phyloP scores from a whole-genome alignment of 2,113 vertebrate genomes.

The Lonchura striata region DNA sequence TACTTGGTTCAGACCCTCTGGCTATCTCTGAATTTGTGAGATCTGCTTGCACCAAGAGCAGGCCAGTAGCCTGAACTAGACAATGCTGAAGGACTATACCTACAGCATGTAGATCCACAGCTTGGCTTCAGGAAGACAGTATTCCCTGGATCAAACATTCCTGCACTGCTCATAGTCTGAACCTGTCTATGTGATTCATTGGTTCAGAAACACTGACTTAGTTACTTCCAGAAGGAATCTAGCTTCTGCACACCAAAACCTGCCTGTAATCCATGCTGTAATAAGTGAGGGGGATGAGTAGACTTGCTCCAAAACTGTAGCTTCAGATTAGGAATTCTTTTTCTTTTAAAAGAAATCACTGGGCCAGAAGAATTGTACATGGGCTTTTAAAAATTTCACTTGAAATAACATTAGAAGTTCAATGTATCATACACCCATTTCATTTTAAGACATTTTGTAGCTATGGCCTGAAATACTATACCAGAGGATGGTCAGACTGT shows the following conservation, averaged over 20 bases:
- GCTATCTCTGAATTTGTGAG: neutral
- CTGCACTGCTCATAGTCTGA: neutral
- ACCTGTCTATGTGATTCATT: neutral
- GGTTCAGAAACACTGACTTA: neutral
- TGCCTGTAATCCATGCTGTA: neutral
- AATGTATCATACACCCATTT: neutral
- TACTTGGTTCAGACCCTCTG: fast-evolving
- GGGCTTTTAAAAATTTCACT: neutral
- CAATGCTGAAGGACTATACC: neutral
- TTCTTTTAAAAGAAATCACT: neutral
- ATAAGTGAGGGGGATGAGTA: neutral
- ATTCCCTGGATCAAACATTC: neutral
- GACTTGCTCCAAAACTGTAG: neutral
- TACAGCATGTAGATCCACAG: neutral
- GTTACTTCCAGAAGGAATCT: neutral
- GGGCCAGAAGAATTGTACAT: neutral
- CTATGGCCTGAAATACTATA: neutral
- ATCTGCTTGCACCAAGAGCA: neutral
- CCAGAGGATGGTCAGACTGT: neutral
- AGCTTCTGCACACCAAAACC: neutral
- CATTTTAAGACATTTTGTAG: neutral
- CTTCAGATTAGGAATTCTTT: neutral
- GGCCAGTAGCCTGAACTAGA: neutral
- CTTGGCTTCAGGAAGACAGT: neutral
- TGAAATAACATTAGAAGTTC: neutral